Conservation (phyloP, 35 echinoderm and acorn worm genomes). For the Lytechinus pictus region DNA sequence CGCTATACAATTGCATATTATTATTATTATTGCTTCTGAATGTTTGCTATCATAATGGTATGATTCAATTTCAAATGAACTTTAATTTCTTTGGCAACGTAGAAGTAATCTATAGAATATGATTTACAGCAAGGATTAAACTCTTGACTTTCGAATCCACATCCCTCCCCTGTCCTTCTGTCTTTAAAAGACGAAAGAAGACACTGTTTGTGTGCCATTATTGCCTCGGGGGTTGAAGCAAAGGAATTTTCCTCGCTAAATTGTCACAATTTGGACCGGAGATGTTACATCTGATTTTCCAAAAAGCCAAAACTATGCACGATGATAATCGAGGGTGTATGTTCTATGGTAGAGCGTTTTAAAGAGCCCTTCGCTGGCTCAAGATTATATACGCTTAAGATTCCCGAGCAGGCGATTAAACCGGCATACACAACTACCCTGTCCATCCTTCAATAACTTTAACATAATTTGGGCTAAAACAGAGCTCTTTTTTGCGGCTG, state of each 20-base stretch:
- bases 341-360: not conserved
- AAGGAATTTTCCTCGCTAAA: not conserved
- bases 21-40: too few relatives aligned
- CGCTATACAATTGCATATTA: too few relatives aligned
- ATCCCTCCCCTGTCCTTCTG: not conserved
- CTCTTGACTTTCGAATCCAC: not conserved
- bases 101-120: not conserved
- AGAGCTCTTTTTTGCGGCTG: conserved; percentile 47
- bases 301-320: not conserved
- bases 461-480: conserved; percentile 53
- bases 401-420: not conserved
- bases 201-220: not conserved
- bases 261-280: not conserved
- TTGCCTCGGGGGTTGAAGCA: not conserved
- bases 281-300: not conserved
- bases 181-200: not conserved
- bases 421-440: not conserved
- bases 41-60: too few relatives aligned
- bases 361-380: not conserved
- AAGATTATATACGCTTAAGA: not conserved
- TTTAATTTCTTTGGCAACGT: not conserved
- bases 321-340: not conserved
- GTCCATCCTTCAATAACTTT: conserved; percentile 47
- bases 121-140: not conserved
- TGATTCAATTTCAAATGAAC: not conserved